Evolutionary conservation across 1,140 invertebrate genomes (phyloP).

Genomic region (Brachionus koreanus): DNA sequence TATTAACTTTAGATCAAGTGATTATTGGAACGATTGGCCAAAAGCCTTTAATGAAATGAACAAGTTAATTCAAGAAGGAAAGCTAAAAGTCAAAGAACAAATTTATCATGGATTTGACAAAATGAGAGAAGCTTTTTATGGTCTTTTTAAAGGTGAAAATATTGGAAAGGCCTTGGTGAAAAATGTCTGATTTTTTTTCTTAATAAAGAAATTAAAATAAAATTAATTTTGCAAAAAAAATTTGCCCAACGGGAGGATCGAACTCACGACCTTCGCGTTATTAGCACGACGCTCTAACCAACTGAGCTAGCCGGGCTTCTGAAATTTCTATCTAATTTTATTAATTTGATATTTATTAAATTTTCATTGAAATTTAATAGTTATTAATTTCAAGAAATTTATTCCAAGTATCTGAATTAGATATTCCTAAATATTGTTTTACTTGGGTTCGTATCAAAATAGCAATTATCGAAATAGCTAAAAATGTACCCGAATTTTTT

Average conservation of each 20-base stretch:
- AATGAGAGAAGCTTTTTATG: slow-evolving; percentile 64
- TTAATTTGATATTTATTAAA: too few relatives aligned
- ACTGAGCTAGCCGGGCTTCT: slow-evolving; percentile 21
- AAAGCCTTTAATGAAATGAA: slow-evolving; percentile 63
- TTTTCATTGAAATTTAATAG: too few relatives aligned
- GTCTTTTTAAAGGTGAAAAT: slow-evolving; percentile 64
- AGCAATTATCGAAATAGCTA: too few relatives aligned
- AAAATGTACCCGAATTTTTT: too few relatives aligned
- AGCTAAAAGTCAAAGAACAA: slow-evolving; percentile 64
- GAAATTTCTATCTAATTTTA: neutral
- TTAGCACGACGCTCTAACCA: slow-evolving; percentile 39
- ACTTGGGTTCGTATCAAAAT: too few relatives aligned
- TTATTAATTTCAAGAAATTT: too few relatives aligned
- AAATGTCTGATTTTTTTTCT: slow-evolving; percentile 45
- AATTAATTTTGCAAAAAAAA: neutral
- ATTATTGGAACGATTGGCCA: slow-evolving; percentile 54
- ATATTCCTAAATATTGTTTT: too few relatives aligned
- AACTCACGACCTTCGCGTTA: slow-evolving; percentile 37
- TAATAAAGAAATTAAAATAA: neutral
- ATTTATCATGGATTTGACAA: slow-evolving; percentile 65
- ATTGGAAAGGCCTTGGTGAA: slow-evolving; percentile 65
- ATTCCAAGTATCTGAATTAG: too few relatives aligned
- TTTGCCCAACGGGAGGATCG: slow-evolving; percentile 33
- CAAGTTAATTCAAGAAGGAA: slow-evolving; percentile 54
- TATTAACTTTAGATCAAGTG: slow-evolving; percentile 46